Evolutionary conservation across 2,797 vertebrate genomes (phyloP), one percentile per base, ranked within the genome.

Genomic region (Chaetodon trifasciatus): DNA sequence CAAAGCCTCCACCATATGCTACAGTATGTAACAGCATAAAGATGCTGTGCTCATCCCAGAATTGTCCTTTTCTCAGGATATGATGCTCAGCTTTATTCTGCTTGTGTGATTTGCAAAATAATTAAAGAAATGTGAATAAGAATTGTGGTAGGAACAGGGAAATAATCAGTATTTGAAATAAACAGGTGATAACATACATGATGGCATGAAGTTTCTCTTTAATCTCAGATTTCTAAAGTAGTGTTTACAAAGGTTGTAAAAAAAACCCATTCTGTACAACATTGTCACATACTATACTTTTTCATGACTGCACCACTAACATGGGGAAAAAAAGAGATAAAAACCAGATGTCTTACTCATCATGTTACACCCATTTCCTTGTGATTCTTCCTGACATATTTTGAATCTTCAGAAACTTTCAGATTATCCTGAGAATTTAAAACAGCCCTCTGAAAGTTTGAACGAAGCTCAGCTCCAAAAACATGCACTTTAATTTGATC

Each of bases 301-400:
- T 60, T 62, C 44, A 47, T 2, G 0, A 23, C 55, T 39, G 16
- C 47, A 65, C 0, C 3, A 24, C 56, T 56, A 70, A 21, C 23
- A 50, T 46, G 12, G 5, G 6, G 5, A 6, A n/a, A 64, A 35
- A 46, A 19, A 17, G 1, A 1, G n/a, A 1, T 32, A 16, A 63
- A 76, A 44, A 44, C 24, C 35, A 12, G 12, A 67, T 69, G 19
- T 69, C 21, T 32, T 37, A 70, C 67, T 82, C 58, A 53, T 85
- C 40, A 63, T 65, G 35, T 71, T 68, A 40, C 3, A n/a, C 0
- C 2, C 17, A 1, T n/a, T 68, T 56, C 11, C 52, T 55, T 69
- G 19, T 52, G 67, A 79, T 76, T 64, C 58, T 57, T 52, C 21
- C 12, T 67, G 75, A 58, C 72, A 74, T 63, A 47, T 73, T 83